Evolutionary conservation across 2,113 vertebrate species (phyloP).

Genomic region (Antigone vipio): DNA sequence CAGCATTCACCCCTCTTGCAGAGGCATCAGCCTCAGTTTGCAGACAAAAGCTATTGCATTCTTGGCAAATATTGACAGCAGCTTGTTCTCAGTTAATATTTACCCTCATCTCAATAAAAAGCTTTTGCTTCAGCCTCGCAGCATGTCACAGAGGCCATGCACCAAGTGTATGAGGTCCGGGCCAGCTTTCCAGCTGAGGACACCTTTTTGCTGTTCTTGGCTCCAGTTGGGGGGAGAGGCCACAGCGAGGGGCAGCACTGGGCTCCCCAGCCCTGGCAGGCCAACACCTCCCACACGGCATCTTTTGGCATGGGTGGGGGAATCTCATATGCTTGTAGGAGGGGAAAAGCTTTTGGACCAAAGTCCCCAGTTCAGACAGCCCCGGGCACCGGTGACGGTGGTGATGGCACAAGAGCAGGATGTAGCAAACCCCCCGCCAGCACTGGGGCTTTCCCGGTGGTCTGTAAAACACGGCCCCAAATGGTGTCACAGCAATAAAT

Average conservation of each 20-base stretch:
- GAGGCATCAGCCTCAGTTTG: background rate
- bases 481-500: rapidly evolving
- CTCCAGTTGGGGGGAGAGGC: background rate
- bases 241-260: rapidly evolving
- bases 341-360: background rate
- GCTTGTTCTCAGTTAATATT: background rate
- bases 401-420: background rate
- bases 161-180: background rate
- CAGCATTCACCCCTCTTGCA: background rate
- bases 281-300: rapidly evolving
- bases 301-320: background rate
- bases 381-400: rapidly evolving
- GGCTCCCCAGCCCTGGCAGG: background rate
- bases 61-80: background rate
- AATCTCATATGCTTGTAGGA: background rate
- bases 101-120: background rate
- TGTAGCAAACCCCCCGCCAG: background rate
- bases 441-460: background rate
- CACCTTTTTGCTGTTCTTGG: rapidly evolving
- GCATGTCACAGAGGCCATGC: background rate
- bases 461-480: background rate
- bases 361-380: background rate
- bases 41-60: background rate
- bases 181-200: background rate
- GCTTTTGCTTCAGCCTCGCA: background rate